Evolutionary conservation across 2,888 invertebrate genomes (phyloP).

Genomic region (Leptogaster cylindrica): DNA sequence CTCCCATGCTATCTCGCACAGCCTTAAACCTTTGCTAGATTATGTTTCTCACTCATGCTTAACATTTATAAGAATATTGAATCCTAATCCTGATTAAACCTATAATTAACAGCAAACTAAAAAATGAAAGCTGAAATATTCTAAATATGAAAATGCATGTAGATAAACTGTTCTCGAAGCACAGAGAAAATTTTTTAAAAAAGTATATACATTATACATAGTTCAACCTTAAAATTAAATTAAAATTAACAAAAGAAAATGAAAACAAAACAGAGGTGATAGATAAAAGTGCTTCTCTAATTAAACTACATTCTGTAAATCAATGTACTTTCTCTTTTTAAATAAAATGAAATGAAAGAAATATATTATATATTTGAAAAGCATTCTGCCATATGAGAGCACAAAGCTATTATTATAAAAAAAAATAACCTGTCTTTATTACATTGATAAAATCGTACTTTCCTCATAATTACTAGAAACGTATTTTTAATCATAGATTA

Average conservation of each 20-base stretch:
- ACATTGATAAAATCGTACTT: conserved; percentile 29
- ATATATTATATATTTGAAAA: conserved; percentile 19
- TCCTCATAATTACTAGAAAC: conserved; percentile 24
- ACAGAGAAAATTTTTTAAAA: conserved; percentile 7
- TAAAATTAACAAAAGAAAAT: neutral
- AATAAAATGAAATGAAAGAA: conserved; percentile 6
- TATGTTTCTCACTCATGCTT: no score
- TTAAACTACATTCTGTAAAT: conserved; percentile 27
- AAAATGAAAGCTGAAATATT: conserved; percentile 18
- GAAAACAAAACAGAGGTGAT: conserved; percentile 26
- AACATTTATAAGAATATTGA: no score
- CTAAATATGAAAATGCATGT: conserved; percentile 24
- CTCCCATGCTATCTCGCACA: no score
- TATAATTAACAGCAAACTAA: conserved; percentile 30
- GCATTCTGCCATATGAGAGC: conserved; percentile 23
- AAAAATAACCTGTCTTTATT: conserved; percentile 19
- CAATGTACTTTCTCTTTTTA: conserved; percentile 21
- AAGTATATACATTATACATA: conserved; percentile 1
- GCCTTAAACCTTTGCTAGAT: no score
- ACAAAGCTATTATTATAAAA: conserved; percentile 24
- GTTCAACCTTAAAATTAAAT: conserved; percentile 18
- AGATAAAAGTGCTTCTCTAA: conserved; percentile 35
- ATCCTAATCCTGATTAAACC: no score
- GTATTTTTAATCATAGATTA: conserved; percentile 30
- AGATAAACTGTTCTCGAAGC: conserved; percentile 18